phyloP scores from a whole-genome alignment of 2,888 invertebrate genomes.

The Lochmaea crataegi region DNA sequence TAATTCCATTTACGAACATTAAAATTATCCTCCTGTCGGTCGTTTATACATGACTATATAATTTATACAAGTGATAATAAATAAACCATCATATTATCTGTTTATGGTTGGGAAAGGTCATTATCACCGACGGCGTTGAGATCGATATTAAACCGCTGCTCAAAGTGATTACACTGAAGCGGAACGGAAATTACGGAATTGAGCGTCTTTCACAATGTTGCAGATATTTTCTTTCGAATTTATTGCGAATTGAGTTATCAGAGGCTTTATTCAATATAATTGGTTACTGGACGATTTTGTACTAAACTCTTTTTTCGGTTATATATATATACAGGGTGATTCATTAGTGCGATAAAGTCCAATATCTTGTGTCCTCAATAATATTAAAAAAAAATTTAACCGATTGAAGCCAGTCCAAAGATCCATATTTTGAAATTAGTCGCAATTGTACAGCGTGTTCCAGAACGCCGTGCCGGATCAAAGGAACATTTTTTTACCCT shows the following conservation, averaged over 20 bases:
- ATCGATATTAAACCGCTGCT: constrained; percentile 22
- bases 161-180: not conserved
- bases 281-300: too few relatives aligned
- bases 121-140: constrained; percentile 16
- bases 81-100: constrained; percentile 26
- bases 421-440: too few relatives aligned
- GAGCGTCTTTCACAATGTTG: not conserved
- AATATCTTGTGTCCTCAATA: too few relatives aligned
- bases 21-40: not conserved
- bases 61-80: constrained; percentile 25
- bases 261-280: not conserved
- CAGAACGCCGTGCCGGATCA: too few relatives aligned
- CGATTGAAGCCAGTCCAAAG: too few relatives aligned
- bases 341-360: too few relatives aligned
- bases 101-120: constrained; percentile 30
- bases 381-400: too few relatives aligned
- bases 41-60: constrained; percentile 3
- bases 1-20: constrained; percentile 7
- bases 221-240: not conserved
- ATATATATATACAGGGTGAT: too few relatives aligned
- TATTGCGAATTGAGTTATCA: not conserved
- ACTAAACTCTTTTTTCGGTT: too few relatives aligned
- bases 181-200: not conserved
- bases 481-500: too few relatives aligned
- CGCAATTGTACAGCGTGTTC: too few relatives aligned